Evolutionary conservation across 1,140 invertebrate genomes (phyloP).

Genomic region (Plodia interpunctella): DNA sequence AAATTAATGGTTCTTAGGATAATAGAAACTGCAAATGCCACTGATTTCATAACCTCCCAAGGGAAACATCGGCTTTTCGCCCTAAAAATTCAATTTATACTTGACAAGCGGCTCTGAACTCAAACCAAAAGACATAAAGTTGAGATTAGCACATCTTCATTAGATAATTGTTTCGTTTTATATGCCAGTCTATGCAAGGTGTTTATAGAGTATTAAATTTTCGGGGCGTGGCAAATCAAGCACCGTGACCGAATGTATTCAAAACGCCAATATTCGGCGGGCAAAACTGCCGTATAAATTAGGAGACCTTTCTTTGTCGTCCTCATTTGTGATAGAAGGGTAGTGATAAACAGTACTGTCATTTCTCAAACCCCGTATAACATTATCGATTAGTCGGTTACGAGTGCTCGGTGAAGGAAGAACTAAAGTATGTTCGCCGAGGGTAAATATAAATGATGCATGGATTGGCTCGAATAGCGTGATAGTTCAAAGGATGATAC

Average conservation of each 20-base stretch:
- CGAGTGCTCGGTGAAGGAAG: conserved; percentile 57
- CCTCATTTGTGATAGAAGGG: conserved; percentile 47
- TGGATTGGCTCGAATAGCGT: conserved; percentile 58
- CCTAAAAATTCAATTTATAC: conserved; percentile 51
- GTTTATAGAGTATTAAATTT: conserved; percentile 73
- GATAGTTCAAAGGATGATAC: conserved; percentile 71
- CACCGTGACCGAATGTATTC: conserved; percentile 74
- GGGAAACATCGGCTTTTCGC: conserved; percentile 70
- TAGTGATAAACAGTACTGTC: conserved; percentile 38
- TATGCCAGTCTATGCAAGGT: conserved; percentile 48
- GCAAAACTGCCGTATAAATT: conserved; percentile 71
- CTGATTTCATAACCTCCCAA: conserved; percentile 77
- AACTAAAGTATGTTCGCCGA: conserved; percentile 73
- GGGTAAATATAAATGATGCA: conserved; percentile 76
- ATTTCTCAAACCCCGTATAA: conserved; percentile 26
- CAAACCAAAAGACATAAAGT: conserved; percentile 23
- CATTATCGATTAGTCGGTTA: conserved; percentile 64
- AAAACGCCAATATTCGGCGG: conserved; percentile 68
- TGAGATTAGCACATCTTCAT: conserved; percentile 20
- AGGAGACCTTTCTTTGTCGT: conserved; percentile 50
- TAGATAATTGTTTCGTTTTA: conserved; percentile 36
- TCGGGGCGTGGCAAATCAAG: conserved; percentile 74
- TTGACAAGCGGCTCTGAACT: conserved; percentile 25
- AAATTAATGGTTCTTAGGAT: conserved; percentile 75
- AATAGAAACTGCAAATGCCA: conserved; percentile 78